Percentiles rank a stretch among this genome's conserved stretches.
phyloP scores from a whole-genome alignment of 2,888 invertebrate species.

The Rutpela maculata region DNA sequence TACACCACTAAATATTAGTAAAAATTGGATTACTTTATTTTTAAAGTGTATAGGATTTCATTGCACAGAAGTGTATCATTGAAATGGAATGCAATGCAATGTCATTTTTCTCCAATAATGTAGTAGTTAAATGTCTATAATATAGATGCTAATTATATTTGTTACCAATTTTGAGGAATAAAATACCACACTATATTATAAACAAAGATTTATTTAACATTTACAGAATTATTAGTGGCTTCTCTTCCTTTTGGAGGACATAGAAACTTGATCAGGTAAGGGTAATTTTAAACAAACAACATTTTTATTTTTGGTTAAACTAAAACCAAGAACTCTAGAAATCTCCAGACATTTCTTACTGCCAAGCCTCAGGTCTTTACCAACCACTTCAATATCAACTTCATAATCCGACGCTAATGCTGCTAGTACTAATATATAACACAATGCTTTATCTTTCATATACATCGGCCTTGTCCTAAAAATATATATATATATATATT shows the following conservation, averaged over 20 bases:
- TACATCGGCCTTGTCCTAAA: slow-evolving; percentile 67
- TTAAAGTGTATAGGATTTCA: too few relatives aligned
- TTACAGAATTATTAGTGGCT: background rate
- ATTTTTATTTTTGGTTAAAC: slow-evolving; percentile 58
- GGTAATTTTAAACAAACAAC: slow-evolving; percentile 68
- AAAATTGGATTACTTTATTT: too few relatives aligned
- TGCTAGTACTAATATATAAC: slow-evolving; percentile 68
- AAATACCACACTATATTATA: too few relatives aligned
- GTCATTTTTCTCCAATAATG: too few relatives aligned
- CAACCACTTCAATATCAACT: slow-evolving; percentile 64
- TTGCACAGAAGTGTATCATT: too few relatives aligned
- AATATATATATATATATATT: slow-evolving; percentile 35
- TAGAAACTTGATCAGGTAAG: slow-evolving; percentile 57
- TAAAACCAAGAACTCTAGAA: slow-evolving; percentile 67
- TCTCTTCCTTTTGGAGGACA: slow-evolving; percentile 59
- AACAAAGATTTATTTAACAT: too few relatives aligned
- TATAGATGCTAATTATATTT: too few relatives aligned
- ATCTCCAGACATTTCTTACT: slow-evolving; percentile 68
- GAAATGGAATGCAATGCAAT: too few relatives aligned
- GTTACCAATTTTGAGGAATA: too few relatives aligned
- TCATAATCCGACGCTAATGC: slow-evolving; percentile 66
- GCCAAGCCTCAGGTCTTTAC: slow-evolving; percentile 66
- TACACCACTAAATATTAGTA: too few relatives aligned
- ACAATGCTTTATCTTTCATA: slow-evolving; percentile 70
- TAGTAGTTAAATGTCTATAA: too few relatives aligned